Conservation (phyloP, 2,113 vertebrate species). For the Coptodon bakossiorum region DNA sequence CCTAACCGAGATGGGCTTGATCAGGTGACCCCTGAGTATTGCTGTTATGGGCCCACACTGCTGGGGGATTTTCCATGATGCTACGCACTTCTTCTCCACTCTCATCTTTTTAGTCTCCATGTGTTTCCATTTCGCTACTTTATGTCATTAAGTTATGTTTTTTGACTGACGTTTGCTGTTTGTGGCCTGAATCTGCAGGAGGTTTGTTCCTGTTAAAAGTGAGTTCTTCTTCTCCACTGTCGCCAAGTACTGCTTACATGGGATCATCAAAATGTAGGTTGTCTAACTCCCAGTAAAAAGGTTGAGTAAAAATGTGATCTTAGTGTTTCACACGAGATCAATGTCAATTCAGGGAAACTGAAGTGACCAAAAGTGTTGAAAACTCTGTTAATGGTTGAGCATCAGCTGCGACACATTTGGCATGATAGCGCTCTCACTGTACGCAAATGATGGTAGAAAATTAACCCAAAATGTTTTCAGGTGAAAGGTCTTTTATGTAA, state of each 20-base stretch:
- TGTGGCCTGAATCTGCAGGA: background rate
- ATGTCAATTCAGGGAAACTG: background rate
- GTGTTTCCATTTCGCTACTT: background rate
- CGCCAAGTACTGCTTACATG: accelerated
- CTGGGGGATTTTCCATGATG: background rate
- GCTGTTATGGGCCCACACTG: background rate
- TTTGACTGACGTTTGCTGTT: accelerated
- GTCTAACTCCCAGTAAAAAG: background rate
- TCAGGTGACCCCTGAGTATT: accelerated
- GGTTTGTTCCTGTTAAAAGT: background rate
- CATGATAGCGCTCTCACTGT: background rate
- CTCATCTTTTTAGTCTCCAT: background rate
- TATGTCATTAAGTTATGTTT: accelerated
- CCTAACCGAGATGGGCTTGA: background rate
- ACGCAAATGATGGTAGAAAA: background rate
- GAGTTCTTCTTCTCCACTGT: background rate
- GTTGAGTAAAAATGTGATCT: background rate
- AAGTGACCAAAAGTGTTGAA: background rate
- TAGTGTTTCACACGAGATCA: background rate
- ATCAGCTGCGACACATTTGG: background rate
- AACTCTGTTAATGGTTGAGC: conserved; percentile 17
- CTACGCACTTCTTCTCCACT: background rate
- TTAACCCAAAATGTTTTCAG: background rate
- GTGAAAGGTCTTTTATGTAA: background rate
- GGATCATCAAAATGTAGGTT: accelerated